Conservation (phyloP, 1,140 invertebrate species). For the Atopsyche davidsoni region DNA sequence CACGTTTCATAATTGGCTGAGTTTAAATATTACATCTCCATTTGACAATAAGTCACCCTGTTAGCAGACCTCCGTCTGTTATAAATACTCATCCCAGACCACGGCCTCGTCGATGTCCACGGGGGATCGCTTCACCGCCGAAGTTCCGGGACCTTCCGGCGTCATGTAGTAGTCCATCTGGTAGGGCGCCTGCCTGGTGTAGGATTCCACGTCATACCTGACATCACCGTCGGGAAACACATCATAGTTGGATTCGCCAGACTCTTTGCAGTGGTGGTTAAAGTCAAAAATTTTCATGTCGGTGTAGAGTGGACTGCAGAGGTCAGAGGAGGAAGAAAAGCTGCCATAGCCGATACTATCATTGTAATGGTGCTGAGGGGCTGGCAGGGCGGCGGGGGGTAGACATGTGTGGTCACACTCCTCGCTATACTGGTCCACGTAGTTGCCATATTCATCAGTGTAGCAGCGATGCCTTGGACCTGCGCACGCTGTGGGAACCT, state of each 20-base stretch:
- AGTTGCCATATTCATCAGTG: slow-evolving; percentile 49
- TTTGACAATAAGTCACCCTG: slow-evolving; percentile 8
- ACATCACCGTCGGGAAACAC: too few species aligned
- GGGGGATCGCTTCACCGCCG: neutral
- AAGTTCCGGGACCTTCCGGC: neutral
- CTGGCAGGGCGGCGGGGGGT: slow-evolving; percentile 28
- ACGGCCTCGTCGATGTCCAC: neutral
- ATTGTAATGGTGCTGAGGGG: slow-evolving; percentile 13
- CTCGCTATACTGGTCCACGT: slow-evolving; percentile 37
- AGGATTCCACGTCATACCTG: too few species aligned
- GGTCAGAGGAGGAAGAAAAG: slow-evolving; percentile 18
- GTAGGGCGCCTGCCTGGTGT: neutral
- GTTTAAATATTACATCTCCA: slow-evolving; percentile 1
- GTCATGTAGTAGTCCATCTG: too few species aligned
- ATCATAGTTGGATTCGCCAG: neutral
- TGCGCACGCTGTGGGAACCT: slow-evolving; percentile 35
- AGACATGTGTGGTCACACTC: slow-evolving; percentile 38
- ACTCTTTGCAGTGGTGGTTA: slow-evolving; percentile 8
- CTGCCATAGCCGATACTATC: slow-evolving; percentile 10
- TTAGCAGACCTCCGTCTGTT: slow-evolving; percentile 14
- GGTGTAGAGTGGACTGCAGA: slow-evolving; percentile 21
- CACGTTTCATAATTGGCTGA: slow-evolving; percentile 4
- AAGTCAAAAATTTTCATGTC: slow-evolving; percentile 18
- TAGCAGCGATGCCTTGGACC: slow-evolving; percentile 39
- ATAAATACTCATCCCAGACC: slow-evolving; percentile 19